Percentiles rank a stretch among this genome's conserved stretches.
Conservation (phyloP, 2,888 invertebrate genomes). For the Lochmaea capreae region DNA sequence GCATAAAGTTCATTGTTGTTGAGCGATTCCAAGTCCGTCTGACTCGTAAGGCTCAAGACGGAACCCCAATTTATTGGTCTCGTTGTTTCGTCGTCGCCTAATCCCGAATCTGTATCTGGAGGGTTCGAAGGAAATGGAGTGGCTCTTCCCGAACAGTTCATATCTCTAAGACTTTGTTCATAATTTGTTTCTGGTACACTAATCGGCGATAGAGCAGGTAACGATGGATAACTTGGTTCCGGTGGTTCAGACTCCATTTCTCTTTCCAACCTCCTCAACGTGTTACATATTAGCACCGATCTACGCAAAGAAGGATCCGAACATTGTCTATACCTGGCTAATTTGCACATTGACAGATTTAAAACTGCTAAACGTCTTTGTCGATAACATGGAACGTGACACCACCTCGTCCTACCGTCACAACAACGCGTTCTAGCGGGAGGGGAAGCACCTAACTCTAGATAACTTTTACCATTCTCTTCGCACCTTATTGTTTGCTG, state of each 20-base stretch:
- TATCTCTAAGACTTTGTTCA: conserved; percentile 66
- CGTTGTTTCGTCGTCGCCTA: conserved; percentile 77
- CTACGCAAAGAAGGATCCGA: conserved; percentile 90
- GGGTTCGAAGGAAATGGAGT: conserved; percentile 75
- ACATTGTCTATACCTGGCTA: conserved; percentile 87
- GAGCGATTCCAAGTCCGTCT: conserved; percentile 85
- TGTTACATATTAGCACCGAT: conserved; percentile 94
- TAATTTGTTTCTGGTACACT: conserved; percentile 50
- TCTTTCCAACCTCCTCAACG: conserved; percentile 74
- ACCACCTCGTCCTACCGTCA: conserved; percentile 71
- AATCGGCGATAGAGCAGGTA: conserved; percentile 64
- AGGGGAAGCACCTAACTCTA: conserved; percentile 81
- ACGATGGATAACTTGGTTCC: conserved; percentile 62
- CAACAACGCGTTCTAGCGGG: conserved; percentile 62
- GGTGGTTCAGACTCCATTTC: conserved; percentile 81
- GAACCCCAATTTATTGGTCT: conserved; percentile 93
- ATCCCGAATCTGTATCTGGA: conserved; percentile 78
- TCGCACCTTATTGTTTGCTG: conserved; percentile 88
- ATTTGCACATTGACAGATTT: conserved; percentile 91
- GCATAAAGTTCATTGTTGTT: conserved; percentile 83
- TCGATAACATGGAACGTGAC: conserved; percentile 86
- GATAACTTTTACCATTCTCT: conserved; percentile 90
- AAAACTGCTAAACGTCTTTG: conserved; percentile 89
- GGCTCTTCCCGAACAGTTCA: conserved; percentile 71
- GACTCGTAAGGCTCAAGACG: conserved; percentile 86